A percentile compares a stretch with the other conserved stretches of the same genome.
Evolutionary conservation across 1,140 invertebrate species (phyloP).

Genomic region (Amphibalanus amphitrite): DNA sequence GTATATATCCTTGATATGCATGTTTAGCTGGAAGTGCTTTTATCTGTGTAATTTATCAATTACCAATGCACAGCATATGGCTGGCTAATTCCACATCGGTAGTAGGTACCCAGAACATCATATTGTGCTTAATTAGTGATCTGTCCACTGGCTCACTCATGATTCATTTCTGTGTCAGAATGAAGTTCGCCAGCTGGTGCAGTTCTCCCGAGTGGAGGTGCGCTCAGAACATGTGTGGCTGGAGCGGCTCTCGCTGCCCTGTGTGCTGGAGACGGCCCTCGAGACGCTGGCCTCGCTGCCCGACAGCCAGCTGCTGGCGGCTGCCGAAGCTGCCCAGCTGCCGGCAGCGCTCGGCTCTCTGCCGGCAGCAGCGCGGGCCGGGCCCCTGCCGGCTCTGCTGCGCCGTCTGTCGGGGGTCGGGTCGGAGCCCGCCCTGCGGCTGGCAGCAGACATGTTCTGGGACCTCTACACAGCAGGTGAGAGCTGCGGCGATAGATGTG

Average conservation of each 20-base stretch:
- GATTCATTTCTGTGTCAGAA: neutral
- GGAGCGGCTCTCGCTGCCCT: neutral
- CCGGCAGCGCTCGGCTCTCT: neutral
- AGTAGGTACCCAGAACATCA: too few relatives aligned
- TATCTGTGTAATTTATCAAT: too few relatives aligned
- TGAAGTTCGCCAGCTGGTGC: neutral
- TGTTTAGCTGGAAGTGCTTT: too few relatives aligned
- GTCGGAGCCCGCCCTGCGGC: neutral
- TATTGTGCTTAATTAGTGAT: too few relatives aligned
- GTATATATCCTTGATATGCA: too few relatives aligned
- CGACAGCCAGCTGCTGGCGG: neutral
- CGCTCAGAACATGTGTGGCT: neutral
- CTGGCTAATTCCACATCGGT: too few relatives aligned
- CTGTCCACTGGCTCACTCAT: too few relatives aligned
- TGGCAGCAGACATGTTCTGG: neutral
- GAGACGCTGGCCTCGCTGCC: neutral
- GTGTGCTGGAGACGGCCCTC: neutral
- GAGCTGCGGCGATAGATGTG: too few relatives aligned
- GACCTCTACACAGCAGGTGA: neutral
- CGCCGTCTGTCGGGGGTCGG: neutral
- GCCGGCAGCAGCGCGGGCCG: neutral
- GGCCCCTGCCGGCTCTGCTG: neutral
- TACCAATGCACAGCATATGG: too few relatives aligned
- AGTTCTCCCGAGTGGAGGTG: neutral
- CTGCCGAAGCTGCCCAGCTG: neutral